Percentiles rank a stretch among this genome's conserved stretches.
These are phyloP conservation scores for Sphaeridia pumilis DNA, from an alignment of 2,888 invertebrate species.

Conservation along the genomic window DNA sequence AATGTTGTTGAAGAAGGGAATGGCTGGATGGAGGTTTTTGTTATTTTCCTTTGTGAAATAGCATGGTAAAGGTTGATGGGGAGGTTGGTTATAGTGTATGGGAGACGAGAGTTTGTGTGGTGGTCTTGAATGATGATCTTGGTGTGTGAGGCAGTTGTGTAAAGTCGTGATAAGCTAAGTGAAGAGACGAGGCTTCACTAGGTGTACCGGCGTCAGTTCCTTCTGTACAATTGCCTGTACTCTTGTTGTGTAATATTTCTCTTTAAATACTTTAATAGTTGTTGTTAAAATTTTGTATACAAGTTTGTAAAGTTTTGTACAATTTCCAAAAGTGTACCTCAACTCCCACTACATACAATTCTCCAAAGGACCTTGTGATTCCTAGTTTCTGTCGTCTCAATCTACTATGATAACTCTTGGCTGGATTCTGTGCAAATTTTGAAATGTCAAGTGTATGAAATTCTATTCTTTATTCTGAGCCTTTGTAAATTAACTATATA, in stretches of 20 bases:
- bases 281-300: slow-evolving; percentile 14
- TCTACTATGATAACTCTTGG: too few relatives aligned
- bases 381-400: too few relatives aligned
- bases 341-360: too few relatives aligned
- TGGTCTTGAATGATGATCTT: too few relatives aligned
- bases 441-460: too few relatives aligned
- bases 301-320: neutral
- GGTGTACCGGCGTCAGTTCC: slow-evolving; percentile 30
- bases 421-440: slow-evolving; percentile 11
- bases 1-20: neutral
- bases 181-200: neutral
- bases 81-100: too few relatives aligned
- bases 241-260: slow-evolving; percentile 23
- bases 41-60: neutral
- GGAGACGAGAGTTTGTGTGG: too few relatives aligned
- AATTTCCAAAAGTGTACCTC: too few relatives aligned
- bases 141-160: neutral
- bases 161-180: neutral
- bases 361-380: too few relatives aligned
- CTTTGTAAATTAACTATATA: too few relatives aligned
- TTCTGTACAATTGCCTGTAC: slow-evolving; percentile 29
- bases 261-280: slow-evolving; percentile 16
- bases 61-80: neutral
- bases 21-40: neutral
- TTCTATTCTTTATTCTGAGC: too few relatives aligned